These are phyloP conservation scores for Leucoraja erinaceus DNA, from an alignment of 2,113 vertebrate species.

Conservation along the genomic window DNA sequence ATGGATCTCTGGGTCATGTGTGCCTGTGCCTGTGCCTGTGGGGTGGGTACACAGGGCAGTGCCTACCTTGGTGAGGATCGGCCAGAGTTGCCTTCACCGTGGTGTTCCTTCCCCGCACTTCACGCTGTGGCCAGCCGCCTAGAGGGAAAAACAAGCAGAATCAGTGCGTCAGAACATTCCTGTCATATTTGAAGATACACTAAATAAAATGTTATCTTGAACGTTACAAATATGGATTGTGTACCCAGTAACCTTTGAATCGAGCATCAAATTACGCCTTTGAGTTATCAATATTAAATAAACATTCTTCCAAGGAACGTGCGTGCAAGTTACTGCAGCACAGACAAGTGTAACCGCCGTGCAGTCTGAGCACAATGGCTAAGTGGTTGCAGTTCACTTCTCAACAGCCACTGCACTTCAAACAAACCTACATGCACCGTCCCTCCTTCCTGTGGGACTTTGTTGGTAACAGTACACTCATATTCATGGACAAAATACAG, in stretches of 20 bases:
- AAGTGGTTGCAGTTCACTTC: neutral
- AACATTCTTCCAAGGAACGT: neutral
- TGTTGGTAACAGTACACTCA: neutral
- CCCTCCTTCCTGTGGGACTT: constrained; percentile 10
- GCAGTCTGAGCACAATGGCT: neutral
- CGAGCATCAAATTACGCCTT: neutral
- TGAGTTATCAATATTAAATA: no score
- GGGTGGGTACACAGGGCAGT: constrained; percentile 17
- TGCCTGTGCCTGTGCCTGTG: constrained; percentile 44
- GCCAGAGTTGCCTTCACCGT: constrained; percentile 38
- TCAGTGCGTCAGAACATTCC: neutral
- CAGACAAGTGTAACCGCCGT: neutral
- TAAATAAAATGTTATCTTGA: neutral
- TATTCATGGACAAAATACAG: constrained; percentile 22
- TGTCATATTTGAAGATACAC: neutral
- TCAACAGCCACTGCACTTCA: constrained; percentile 6
- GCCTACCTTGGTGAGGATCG: constrained; percentile 21
- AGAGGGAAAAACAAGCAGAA: constrained; percentile 8
- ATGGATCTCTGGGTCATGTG: no score
- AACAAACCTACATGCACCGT: neutral
- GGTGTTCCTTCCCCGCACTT: constrained; percentile 41
- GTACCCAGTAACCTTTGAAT: neutral
- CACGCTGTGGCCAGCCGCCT: constrained; percentile 24
- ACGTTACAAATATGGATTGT: neutral
- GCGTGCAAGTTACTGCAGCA: neutral